phyloP scores from a whole-genome alignment of 2,113 vertebrate species.

The Columbina picui region DNA sequence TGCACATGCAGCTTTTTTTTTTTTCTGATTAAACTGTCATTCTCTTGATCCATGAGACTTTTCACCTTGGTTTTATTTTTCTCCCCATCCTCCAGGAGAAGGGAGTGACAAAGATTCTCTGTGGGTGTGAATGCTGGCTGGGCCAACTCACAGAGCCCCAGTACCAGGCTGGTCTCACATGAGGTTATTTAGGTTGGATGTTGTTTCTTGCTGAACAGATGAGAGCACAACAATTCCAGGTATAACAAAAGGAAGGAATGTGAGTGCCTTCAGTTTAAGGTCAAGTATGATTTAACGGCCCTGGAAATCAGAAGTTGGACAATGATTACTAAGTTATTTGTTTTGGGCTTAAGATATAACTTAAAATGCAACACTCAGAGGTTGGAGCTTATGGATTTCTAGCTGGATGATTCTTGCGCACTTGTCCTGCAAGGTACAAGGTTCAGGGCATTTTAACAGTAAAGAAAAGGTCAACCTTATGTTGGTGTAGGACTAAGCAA shows the following conservation, averaged over 20 bases:
- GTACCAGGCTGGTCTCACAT: neutral
- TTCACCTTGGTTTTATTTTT: neutral
- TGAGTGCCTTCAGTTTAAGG: neutral
- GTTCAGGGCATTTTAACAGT: neutral
- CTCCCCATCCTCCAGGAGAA: neutral
- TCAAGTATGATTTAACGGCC: neutral
- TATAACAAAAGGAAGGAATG: neutral
- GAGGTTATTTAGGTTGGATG: neutral
- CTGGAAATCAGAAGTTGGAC: neutral
- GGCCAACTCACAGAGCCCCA: accelerated
- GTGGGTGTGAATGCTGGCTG: neutral
- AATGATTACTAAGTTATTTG: accelerated
- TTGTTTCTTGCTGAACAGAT: neutral
- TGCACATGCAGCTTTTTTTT: neutral
- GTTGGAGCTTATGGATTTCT: neutral
- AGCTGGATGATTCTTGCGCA: neutral
- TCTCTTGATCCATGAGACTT: neutral
- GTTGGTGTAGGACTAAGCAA: neutral
- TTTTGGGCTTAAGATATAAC: neutral
- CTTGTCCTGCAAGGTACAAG: neutral
- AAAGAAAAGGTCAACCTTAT: neutral
- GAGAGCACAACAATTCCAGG: neutral
- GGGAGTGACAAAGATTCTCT: neutral
- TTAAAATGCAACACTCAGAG: neutral
- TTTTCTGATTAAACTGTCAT: neutral